A percentile compares a stretch with the other conserved stretches of the same genome.
Conservation (phyloP, 2,888 invertebrate genomes). For the Spialia ferax region DNA sequence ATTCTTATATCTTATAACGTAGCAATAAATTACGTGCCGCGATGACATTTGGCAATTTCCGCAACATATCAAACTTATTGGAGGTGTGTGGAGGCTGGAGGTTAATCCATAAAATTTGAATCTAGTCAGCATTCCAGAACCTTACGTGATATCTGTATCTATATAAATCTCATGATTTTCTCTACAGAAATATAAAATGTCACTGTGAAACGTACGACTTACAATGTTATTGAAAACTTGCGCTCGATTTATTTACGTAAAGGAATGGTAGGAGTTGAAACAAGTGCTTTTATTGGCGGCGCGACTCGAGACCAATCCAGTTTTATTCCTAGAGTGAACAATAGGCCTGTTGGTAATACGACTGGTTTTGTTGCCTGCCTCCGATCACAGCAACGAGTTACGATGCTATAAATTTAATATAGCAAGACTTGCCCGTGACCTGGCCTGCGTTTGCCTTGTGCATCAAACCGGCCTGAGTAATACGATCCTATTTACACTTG, state of each 20-base stretch:
- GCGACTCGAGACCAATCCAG: conserved; percentile 61
- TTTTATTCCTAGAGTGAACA: conserved; percentile 79
- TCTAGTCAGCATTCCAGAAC: neutral
- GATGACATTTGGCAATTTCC: conserved; percentile 51
- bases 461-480: conserved; percentile 49
- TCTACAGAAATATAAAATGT: neutral
- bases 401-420: conserved; percentile 83
- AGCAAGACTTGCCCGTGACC: conserved; percentile 79
- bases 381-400: conserved; percentile 80
- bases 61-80: neutral
- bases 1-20: conserved; percentile 43
- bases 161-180: neutral
- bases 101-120: too few species aligned
- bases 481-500: conserved; percentile 54
- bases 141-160: too few species aligned
- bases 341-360: conserved; percentile 70
- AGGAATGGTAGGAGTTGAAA: conserved; percentile 66
- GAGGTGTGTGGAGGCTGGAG: too few species aligned
- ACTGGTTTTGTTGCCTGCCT: conserved; percentile 70
- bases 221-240: conserved; percentile 55
- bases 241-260: conserved; percentile 56
- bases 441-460: conserved; percentile 58
- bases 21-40: conserved; percentile 63
- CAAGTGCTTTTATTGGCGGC: conserved; percentile 66
- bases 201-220: neutral